Evolutionary conservation across 2,113 vertebrate species (phyloP).

Genomic region (Oryzias javanicus): DNA sequence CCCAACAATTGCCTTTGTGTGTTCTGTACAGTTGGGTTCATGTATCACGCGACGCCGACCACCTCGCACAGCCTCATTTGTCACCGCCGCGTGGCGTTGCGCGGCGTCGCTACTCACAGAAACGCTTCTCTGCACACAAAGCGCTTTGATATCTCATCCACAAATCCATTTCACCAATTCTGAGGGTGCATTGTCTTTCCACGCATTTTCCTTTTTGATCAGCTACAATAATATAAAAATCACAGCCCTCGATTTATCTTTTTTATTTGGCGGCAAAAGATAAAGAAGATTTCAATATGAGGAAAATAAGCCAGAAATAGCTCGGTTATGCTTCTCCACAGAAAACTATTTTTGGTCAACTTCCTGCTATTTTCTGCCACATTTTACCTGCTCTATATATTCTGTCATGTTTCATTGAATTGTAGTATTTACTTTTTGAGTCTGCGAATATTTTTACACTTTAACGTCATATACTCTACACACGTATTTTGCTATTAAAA

Average conservation of each 20-base stretch:
- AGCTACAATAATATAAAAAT: background rate
- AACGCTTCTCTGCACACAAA: constrained; percentile 1
- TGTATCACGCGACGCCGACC: constrained; percentile 48
- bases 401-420: too few relatives aligned
- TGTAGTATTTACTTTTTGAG: too few relatives aligned
- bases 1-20: constrained; percentile 36
- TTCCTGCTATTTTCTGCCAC: too few relatives aligned
- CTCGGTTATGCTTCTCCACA: too few relatives aligned
- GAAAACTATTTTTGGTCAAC: too few relatives aligned
- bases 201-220: constrained; percentile 20
- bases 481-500: too few relatives aligned
- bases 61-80: constrained; percentile 34
- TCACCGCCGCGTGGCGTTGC: constrained; percentile 13
- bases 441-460: too few relatives aligned
- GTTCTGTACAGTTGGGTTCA: constrained; percentile 39
- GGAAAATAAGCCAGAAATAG: too few relatives aligned
- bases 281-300: too few relatives aligned
- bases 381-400: too few relatives aligned
- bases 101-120: constrained; percentile 14
- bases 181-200: constrained; percentile 8
- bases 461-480: too few relatives aligned
- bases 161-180: constrained; percentile 19
- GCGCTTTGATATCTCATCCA: background rate
- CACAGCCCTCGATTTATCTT: constrained; percentile 5
- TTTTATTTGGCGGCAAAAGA: background rate